phyloP scores from a whole-genome alignment of 2,888 invertebrate species.

The Cacoxenus indagator region DNA sequence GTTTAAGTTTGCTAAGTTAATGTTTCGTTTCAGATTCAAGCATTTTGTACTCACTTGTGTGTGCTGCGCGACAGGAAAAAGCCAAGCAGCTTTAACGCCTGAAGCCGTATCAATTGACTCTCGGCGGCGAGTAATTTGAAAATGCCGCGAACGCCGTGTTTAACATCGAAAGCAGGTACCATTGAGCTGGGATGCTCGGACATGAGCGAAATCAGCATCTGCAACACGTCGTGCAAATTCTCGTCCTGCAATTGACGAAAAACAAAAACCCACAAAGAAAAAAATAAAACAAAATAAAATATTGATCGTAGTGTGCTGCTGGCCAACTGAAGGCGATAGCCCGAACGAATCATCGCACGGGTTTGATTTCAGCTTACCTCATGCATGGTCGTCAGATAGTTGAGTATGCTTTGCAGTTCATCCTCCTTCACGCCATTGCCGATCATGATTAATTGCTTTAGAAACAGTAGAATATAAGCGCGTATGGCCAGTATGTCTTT shows the following conservation, averaged over 20 bases:
- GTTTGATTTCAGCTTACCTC: slow-evolving; percentile 76
- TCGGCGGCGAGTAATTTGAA: slow-evolving; percentile 97
- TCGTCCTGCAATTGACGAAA: slow-evolving; percentile 79
- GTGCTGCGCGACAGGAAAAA: slow-evolving; percentile 98
- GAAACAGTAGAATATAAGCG: slow-evolving; percentile 93
- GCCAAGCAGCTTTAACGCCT: slow-evolving; percentile 95
- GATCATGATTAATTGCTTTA: slow-evolving; percentile 96
- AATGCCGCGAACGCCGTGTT: slow-evolving; percentile 95
- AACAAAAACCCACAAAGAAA: slow-evolving; percentile 10
- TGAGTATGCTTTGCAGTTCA: slow-evolving; percentile 97
- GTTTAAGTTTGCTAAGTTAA: too few relatives aligned
- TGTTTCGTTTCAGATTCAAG: neutral
- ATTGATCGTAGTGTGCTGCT: neutral
- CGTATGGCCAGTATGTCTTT: slow-evolving; percentile 95
- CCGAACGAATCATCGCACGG: neutral
- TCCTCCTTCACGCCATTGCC: slow-evolving; percentile 98
- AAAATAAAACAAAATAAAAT: neutral
- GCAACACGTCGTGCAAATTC: slow-evolving; percentile 97
- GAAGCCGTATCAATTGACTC: slow-evolving; percentile 94
- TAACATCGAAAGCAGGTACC: slow-evolving; percentile 99
- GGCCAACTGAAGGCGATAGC: too few relatives aligned
- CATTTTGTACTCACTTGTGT: slow-evolving; percentile 82
- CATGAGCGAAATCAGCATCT: slow-evolving; percentile 97
- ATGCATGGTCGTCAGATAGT: slow-evolving; percentile 97
- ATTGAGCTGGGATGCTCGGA: slow-evolving; percentile 98